phyloP scores from a whole-genome alignment of 2,888 invertebrate genomes.

The Abrostola triplasia region DNA sequence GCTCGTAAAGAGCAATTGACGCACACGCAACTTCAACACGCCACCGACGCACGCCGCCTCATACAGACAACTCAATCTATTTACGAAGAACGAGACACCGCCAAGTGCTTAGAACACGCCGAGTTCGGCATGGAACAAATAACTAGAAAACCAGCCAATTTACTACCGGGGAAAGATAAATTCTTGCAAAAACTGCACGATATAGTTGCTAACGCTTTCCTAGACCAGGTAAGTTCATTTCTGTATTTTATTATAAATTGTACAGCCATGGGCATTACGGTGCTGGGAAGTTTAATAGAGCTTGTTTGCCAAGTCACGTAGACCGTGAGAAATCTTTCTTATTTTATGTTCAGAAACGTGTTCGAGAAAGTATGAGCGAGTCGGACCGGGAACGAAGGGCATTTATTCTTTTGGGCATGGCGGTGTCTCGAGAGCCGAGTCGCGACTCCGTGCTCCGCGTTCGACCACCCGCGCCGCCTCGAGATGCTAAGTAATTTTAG shows the following conservation, averaged over 20 bases:
- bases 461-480: constrained; percentile 75
- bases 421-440: constrained; percentile 80
- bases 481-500: constrained; percentile 74
- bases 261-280: constrained; percentile 37
- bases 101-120: constrained; percentile 77
- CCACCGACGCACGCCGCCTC: constrained; percentile 75
- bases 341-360: constrained; percentile 75
- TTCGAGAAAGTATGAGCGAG: constrained; percentile 75
- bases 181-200: constrained; percentile 75
- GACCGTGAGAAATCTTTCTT: constrained; percentile 51
- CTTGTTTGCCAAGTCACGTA: constrained; percentile 61
- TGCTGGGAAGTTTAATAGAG: constrained; percentile 44
- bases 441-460: constrained; percentile 78
- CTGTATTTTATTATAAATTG: constrained; percentile 47
- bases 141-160: constrained; percentile 68
- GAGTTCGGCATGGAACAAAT: constrained; percentile 83
- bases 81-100: constrained; percentile 71
- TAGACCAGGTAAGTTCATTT: constrained; percentile 75
- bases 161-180: constrained; percentile 79
- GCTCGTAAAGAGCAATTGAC: constrained; percentile 73
- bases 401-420: constrained; percentile 79
- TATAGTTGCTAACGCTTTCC: constrained; percentile 76
- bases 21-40: constrained; percentile 73
- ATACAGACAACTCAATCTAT: constrained; percentile 65
- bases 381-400: constrained; percentile 81